Conservation (phyloP, 2,797 vertebrate species). For the Leuciscus waleckii region DNA sequence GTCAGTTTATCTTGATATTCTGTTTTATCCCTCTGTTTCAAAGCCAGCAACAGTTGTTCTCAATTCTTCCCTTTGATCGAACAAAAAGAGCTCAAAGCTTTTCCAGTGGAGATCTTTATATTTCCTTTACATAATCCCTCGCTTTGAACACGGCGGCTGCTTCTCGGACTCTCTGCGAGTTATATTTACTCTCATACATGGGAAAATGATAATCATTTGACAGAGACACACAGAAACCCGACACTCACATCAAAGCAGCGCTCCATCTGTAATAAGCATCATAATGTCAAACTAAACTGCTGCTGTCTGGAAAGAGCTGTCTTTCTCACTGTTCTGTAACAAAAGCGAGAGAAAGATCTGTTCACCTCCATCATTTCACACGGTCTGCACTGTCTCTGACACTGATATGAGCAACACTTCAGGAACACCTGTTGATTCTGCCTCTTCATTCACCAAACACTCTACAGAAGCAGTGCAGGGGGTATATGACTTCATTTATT, state of each 20-base stretch:
- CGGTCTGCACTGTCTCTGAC: conserved; percentile 23
- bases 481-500: neutral
- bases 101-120: conserved; percentile 62
- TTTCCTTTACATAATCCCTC: conserved; percentile 70
- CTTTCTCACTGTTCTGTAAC: conserved; percentile 25
- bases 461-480: neutral
- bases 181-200: conserved; percentile 60
- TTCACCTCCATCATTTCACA: conserved; percentile 48
- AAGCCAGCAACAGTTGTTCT: conserved; percentile 67
- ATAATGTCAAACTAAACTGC: conserved; percentile 23
- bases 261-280: conserved; percentile 59
- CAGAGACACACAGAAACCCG: conserved; percentile 47
- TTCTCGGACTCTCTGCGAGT: conserved; percentile 54
- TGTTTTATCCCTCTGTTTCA: conserved; percentile 36
- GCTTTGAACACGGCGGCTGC: conserved; percentile 61
- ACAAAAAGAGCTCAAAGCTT: conserved; percentile 60
- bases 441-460: neutral
- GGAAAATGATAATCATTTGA: conserved; percentile 58
- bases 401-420: conserved; percentile 25
- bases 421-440: conserved; percentile 13
- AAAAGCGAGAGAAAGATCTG: conserved; percentile 41
- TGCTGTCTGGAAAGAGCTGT: conserved; percentile 38
- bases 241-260: conserved; percentile 48
- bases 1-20: conserved; percentile 17
- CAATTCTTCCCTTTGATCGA: conserved; percentile 70